Percentiles rank a stretch among this genome's conserved stretches.
Evolutionary conservation across 2,797 vertebrate species (phyloP).

Genomic region (Urocyon cinereoargenteus): DNA sequence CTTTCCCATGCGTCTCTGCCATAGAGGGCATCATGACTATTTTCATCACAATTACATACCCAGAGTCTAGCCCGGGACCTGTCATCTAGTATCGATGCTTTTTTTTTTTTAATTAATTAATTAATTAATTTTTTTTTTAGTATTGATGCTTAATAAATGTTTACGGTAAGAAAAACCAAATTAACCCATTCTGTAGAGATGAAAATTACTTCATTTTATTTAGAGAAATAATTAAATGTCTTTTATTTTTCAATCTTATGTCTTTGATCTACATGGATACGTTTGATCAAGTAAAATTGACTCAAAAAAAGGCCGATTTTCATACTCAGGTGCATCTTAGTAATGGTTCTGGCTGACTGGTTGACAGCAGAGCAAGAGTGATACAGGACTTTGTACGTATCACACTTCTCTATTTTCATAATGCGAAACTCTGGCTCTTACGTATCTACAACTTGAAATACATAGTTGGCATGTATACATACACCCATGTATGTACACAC

Average conservation of each 20-base stretch:
- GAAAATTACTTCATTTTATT: neutral
- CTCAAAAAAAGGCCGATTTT: neutral
- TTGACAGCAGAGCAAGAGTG: neutral
- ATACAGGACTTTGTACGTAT: neutral
- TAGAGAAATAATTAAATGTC: neutral
- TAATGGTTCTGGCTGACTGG: neutral
- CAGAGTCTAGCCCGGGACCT: neutral
- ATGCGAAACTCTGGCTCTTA: neutral
- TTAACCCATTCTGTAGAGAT: neutral
- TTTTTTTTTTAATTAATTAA: too few species aligned
- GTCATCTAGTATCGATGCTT: neutral
- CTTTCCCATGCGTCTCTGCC: neutral
- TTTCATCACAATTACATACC: neutral
- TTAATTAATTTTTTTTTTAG: too few species aligned
- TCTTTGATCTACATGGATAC: neutral
- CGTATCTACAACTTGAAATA: neutral
- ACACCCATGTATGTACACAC: neutral
- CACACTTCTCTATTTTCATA: neutral
- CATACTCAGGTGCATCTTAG: neutral
- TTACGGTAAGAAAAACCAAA: neutral
- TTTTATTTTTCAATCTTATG: neutral
- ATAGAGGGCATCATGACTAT: neutral
- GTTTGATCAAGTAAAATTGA: neutral
- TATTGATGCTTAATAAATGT: neutral
- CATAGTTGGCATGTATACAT: neutral